phyloP scores from a whole-genome alignment of 2,888 invertebrate genomes.

The Scaptomyza reducta region DNA sequence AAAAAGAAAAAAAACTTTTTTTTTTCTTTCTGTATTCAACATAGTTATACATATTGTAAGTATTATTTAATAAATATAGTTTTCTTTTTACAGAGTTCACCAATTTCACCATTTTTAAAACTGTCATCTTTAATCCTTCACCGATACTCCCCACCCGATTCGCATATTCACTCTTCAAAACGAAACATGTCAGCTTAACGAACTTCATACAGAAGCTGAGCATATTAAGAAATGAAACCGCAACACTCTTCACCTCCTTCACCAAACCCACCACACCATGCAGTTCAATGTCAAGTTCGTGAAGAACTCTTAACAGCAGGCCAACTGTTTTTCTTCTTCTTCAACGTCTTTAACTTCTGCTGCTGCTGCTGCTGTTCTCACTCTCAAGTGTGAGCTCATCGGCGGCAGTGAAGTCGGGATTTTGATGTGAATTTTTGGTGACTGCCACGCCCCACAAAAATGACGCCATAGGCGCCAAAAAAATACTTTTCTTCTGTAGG shows the following conservation, averaged over 20 bases:
- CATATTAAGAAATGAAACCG: conserved; percentile 5
- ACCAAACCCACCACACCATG: background rate
- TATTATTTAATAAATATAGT: too few species aligned
- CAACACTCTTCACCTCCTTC: background rate
- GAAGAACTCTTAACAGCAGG: conserved; percentile 19
- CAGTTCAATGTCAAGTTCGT: conserved; percentile 74
- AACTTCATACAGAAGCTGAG: conserved; percentile 3
- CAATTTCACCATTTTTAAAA: background rate
- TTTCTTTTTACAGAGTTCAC: too few species aligned
- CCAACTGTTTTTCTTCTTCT: conserved; percentile 3
- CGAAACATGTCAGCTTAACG: conserved; percentile 3
- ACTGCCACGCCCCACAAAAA: conserved; percentile 59
- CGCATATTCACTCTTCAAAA: background rate
- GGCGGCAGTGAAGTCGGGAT: conserved; percentile 5
- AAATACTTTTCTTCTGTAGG: background rate
- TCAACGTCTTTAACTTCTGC: background rate
- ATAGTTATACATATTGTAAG: too few species aligned
- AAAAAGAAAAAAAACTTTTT: too few species aligned
- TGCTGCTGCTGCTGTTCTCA: conserved; percentile 7
- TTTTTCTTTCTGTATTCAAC: too few species aligned
- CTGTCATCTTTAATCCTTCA: background rate
- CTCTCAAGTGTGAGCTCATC: conserved; percentile 38
- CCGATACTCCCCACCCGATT: background rate
- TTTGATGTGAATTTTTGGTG: conserved; percentile 16
- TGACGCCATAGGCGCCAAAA: conserved; percentile 59